Percentiles rank a stretch among this genome's conserved stretches.
Evolutionary conservation across 2,888 invertebrate genomes (phyloP).

Genomic region (Scaptomyza parva): DNA sequence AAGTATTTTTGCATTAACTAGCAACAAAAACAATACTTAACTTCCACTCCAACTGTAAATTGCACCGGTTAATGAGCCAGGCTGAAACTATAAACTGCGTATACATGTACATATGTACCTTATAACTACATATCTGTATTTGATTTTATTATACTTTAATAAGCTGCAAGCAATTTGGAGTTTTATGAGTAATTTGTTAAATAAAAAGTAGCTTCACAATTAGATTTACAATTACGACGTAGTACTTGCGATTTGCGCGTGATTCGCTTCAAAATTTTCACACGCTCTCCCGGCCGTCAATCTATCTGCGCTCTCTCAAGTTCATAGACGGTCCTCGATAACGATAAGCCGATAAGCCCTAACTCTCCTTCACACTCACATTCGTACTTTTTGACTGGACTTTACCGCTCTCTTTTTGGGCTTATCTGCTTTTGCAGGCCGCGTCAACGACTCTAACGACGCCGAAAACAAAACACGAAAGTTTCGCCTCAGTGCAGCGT

Average conservation of each 20-base stretch:
- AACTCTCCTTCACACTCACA: slow-evolving; percentile 1
- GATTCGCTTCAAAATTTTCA: slow-evolving; percentile 17
- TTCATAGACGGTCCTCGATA: slow-evolving; percentile 41
- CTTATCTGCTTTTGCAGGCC: slow-evolving; percentile 52
- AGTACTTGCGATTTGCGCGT: slow-evolving; percentile 25
- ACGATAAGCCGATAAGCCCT: slow-evolving; percentile 39
- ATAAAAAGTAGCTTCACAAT: slow-evolving; percentile 15
- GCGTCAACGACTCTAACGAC: slow-evolving; percentile 33
- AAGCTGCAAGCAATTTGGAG: neutral
- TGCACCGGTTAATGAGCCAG: slow-evolving; percentile 40
- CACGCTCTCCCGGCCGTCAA: slow-evolving; percentile 10
- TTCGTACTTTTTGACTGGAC: slow-evolving; percentile 19
- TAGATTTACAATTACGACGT: slow-evolving; percentile 44
- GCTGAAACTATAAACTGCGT: slow-evolving; percentile 2
- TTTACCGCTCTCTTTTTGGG: slow-evolving; percentile 20
- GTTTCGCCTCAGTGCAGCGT: slow-evolving; percentile 45
- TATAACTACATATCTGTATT: slow-evolving; percentile 10
- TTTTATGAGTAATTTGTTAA: neutral
- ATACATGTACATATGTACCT: slow-evolving; percentile 4
- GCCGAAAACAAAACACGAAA: slow-evolving; percentile 32
- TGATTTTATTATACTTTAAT: neutral
- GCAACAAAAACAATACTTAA: slow-evolving; percentile 6
- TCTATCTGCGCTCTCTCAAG: slow-evolving; percentile 16
- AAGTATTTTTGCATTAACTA: slow-evolving; percentile 10
- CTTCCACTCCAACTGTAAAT: slow-evolving; percentile 37